These are phyloP conservation scores for Dendrocincla fuliginosa DNA, from an alignment of 2,797 vertebrate species.

Conservation along the genomic window DNA sequence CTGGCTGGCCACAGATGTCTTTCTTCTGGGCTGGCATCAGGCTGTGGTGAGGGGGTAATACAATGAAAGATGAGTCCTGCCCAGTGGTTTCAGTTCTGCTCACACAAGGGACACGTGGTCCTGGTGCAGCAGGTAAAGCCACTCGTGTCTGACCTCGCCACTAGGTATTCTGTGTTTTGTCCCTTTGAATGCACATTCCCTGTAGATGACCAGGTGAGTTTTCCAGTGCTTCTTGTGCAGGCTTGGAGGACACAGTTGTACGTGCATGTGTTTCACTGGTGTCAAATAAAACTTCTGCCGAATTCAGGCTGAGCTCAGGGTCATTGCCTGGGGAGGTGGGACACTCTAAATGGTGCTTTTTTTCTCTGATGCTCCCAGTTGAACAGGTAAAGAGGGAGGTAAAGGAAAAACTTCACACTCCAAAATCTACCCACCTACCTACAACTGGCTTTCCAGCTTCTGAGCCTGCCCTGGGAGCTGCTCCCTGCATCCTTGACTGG, in stretches of 20 bases:
- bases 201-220: neutral
- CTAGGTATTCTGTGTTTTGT: neutral
- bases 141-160: accelerated
- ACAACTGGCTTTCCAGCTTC: neutral
- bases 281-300: neutral
- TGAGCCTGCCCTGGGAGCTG: neutral
- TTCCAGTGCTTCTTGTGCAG: neutral
- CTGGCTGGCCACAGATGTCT: neutral
- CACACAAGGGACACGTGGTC: accelerated
- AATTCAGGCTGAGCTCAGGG: neutral
- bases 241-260: neutral
- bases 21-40: neutral
- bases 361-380: neutral
- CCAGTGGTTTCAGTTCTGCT: neutral
- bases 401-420: neutral
- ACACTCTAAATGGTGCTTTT: neutral
- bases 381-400: neutral
- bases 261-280: neutral
- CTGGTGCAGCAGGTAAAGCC: neutral
- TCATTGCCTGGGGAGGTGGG: neutral
- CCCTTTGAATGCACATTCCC: neutral
- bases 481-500: neutral
- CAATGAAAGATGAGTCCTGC: neutral
- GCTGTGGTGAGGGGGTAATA: neutral
- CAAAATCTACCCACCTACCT: neutral